Base-by-base conservation (phyloP, 2,888 invertebrate genomes). In the Drosophila rellima region DNA sequence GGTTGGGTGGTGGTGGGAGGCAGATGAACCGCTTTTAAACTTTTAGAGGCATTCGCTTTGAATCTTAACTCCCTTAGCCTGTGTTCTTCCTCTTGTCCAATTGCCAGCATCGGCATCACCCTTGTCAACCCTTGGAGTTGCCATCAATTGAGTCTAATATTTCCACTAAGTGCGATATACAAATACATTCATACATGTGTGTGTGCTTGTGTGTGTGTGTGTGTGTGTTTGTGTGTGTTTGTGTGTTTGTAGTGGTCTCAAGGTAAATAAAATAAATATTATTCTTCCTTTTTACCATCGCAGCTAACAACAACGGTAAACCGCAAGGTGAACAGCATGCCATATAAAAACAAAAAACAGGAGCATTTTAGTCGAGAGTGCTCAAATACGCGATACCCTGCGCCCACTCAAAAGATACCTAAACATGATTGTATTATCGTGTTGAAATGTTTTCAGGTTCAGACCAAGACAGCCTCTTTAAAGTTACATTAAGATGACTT, bases 181-280 rank as follows among this genome's bases (percentile, higher is more conserved):
- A 35, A 33, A 56, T 29, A 40, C 44, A 56, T 39, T n/a, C 18
- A 44, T 50, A 13, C 10, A 54, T 50, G 5, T 29, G 15, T 15
- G 35, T 20, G n/a, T n/a, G n/a, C n/a, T n/a, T 20, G 3, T 33
- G 20, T 31, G 18, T 42, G 11, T 11, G 2, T 42, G 7, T 13
- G 17, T 17, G 56, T 52, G 29, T 23, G n/a, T 8, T 33, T 33
- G 13, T 50, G 8, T 20, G n/a, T 20, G 2, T 15, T 29, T 17
- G 39, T 42, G 26, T 40, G 62, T 50, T 11, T 29, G 13, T 51
- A 45, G 40, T 54, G 56, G 37, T 44, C 54, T 57, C n/a, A 69
- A 78, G 79, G 82, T 81, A 81, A 66, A 69, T 67, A 70, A 75
- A 76, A 79, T 74, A 80, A 80, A 78, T 81, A 76, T 80, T 80